Evolutionary conservation across 2,113 vertebrate genomes (phyloP), one percentile per base, ranked within the genome.

Genomic region (Lamprologus tigripictilis): DNA sequence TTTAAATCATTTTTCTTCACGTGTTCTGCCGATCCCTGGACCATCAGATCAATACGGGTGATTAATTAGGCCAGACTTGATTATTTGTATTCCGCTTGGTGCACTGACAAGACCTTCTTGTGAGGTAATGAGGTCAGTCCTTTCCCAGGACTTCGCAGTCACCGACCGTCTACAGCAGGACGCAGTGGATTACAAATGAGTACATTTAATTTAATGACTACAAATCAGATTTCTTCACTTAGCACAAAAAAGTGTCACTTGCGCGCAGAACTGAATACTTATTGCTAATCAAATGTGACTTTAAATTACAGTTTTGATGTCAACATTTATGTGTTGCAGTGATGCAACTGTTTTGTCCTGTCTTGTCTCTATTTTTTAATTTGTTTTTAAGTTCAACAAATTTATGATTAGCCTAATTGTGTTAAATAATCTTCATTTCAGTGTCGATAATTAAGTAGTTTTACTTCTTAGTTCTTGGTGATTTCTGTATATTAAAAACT

Each of bases 81-180:
- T 63, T 28, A n/a, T 83, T 78, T 78, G 73, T 37, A 9, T 49
- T 84, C 61, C 33, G 21, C 17, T 51, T 73, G 37, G 21, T 83
- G 51, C 5, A 12, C 85, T 87, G 9, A 14, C 76, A 21, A 31
- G 42, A 73, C 40, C 8, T 45, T 73, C 42, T 63, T 54, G 37
- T 63, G 6, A 63, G 26, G 58, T 37, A 86, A 45, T 83, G 31
- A 73, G 80, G 80, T 90, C 51, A 47, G 68, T 23, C 51, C 45
- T 53, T 83, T 47, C 13, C 35, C 14, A 58, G 31, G 12, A 40
- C 33, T 63, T n/a, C 28, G 17, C 40, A n/a, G 33, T 78, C n/a
- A 14, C 14, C 9, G 13, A n/a, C 26, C 3, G 19, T 82, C 51
- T 68, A 7, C n/a, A 81, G 26, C 16, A 42, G 13, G 13, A 49